Percentiles rank a stretch among this genome's conserved stretches.
phyloP scores from a whole-genome alignment of 2,797 vertebrate species.

The Poecile montanus region DNA sequence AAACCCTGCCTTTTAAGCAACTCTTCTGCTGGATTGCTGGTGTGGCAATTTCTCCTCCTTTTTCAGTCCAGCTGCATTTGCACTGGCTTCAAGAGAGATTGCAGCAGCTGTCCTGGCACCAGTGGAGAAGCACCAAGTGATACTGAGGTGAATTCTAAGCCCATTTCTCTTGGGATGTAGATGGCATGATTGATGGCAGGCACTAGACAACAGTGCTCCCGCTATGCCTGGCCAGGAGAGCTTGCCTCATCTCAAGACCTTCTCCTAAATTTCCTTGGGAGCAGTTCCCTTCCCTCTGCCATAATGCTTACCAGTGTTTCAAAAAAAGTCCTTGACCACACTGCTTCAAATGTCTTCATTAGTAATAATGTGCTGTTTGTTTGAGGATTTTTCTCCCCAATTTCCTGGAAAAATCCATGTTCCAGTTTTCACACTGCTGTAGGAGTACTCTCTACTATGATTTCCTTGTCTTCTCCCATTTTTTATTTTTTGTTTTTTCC shows the following conservation, averaged over 20 bases:
- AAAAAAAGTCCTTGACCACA: not conserved
- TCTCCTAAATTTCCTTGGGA: not conserved
- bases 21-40: not conserved
- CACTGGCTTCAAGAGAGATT: not conserved
- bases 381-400: not conserved
- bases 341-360: not conserved
- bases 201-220: not conserved
- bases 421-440: not conserved
- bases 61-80: not conserved
- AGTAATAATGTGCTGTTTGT: not conserved
- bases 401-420: not conserved
- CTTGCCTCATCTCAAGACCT: not conserved
- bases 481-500: not conserved
- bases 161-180: not conserved
- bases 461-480: not conserved
- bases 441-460: fast-evolving
- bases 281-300: not conserved
- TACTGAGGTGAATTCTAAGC: not conserved
- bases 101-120: not conserved
- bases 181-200: not conserved
- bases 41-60: not conserved
- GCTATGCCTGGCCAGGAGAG: not conserved
- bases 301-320: not conserved
- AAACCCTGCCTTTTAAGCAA: slow-evolving; percentile 27
- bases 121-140: not conserved